Base-by-base conservation (phyloP, 1,140 invertebrate genomes). In the Apis mellifera region DNA sequence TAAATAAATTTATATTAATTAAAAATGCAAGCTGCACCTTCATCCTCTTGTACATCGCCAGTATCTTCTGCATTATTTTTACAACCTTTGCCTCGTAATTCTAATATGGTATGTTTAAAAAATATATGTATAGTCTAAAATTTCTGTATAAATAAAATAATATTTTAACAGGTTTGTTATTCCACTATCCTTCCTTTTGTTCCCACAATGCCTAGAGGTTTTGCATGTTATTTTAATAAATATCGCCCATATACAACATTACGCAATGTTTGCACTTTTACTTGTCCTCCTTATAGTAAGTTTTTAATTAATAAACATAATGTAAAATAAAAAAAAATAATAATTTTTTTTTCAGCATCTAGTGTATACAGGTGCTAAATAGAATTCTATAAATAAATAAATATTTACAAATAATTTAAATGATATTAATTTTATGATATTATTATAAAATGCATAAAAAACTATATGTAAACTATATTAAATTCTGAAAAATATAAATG, bases 201-300 rank as follows among this genome's bases (percentile, higher is more conserved):
- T 12, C 69, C 69, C 1, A 71, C 69, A 50, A 71, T 71, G 69
- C 76, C 54, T n/a, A 66, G 65, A 54, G 54, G 65, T 70, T 69
- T 54, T 42, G 3, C 66, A 12, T 23, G 52, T 1, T 78, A 55
- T n/a, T 70, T n/a, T 13, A 66, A 60, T 64, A 83, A 83, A 71
- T 83, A 78, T 48, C 52, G 55, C 1, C 68, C 75, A 23, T 48
- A 48, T n/a, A 55, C 75, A 55, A 77, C 81, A n/a, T 17, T 70
- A 57, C 66, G 68, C 9, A 71, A 32, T 55, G 13, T 57, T 48
- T 68, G 66, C n/a, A 42, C 12, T 21, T 32, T 42, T n/a, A 64
- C 66, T 1, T 78, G 68, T 21, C 81, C 75, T 9, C 81, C 81
- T 21, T 83, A 55, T 17, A 70, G 81, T 83, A 82, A 69, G 48